Evolutionary conservation across 2,113 vertebrate species (phyloP).

Genomic region (Epinephelus moara): DNA sequence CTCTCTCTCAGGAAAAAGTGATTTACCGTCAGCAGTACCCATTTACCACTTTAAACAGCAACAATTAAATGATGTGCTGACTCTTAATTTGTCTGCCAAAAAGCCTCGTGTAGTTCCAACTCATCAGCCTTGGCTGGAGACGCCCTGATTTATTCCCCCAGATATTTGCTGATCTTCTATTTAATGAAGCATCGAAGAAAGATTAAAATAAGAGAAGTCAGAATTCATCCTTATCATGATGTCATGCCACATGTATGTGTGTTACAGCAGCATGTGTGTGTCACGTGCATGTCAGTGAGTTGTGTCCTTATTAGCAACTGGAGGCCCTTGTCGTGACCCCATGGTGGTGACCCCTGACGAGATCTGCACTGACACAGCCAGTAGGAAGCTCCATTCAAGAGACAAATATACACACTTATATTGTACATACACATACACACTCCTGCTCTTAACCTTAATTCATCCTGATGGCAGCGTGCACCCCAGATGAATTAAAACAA

Average conservation of each 20-base stretch:
- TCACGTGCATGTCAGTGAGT: background rate
- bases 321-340: slow-evolving; percentile 32
- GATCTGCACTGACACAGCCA: slow-evolving; percentile 61
- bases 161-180: slow-evolving; percentile 4
- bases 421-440: slow-evolving; percentile 10
- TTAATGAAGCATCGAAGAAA: background rate
- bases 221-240: background rate
- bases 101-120: background rate
- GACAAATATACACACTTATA: slow-evolving; percentile 34
- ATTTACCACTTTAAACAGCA: slow-evolving; percentile 33
- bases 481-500: slow-evolving; percentile 50
- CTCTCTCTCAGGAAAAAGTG: slow-evolving; percentile 83
- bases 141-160: background rate
- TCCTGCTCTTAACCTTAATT: slow-evolving; percentile 58
- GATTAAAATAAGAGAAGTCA: background rate
- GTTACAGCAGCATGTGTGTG: background rate
- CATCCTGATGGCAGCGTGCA: slow-evolving; percentile 53
- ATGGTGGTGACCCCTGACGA: slow-evolving; percentile 46
- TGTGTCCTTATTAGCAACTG: slow-evolving; percentile 44
- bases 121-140: slow-evolving; percentile 7
- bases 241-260: background rate
- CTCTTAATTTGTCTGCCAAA: slow-evolving; percentile 17
- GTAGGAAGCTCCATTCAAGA: slow-evolving; percentile 64
- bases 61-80: slow-evolving; percentile 32
- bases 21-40: background rate